These are phyloP conservation scores for Papilio polyxenes DNA, from an alignment of 1,140 invertebrate species.

Conservation along the genomic window DNA sequence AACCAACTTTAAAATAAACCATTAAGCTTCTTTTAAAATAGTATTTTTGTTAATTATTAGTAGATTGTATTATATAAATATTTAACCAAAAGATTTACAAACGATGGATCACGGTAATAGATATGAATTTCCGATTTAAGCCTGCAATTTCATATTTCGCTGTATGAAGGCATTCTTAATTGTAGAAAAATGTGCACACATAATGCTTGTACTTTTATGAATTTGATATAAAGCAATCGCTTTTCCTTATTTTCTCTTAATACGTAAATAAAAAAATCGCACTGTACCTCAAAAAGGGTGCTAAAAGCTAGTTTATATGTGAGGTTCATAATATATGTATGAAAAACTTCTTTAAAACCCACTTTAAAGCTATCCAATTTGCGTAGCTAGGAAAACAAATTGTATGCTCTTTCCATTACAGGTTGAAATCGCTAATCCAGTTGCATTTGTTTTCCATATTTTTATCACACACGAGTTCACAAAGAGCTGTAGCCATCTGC, in stretches of 20 bases:
- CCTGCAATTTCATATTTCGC: neutral
- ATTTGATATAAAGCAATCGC: too few relatives aligned
- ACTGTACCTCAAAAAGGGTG: neutral
- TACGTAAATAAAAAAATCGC: too few relatives aligned
- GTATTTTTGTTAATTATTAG: neutral
- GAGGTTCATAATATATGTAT: neutral
- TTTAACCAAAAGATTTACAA: too few relatives aligned
- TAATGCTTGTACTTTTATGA: too few relatives aligned
- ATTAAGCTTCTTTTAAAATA: neutral
- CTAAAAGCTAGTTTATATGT: neutral
- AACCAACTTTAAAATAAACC: neutral
- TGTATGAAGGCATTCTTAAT: neutral
- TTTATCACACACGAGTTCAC: slow-evolving; percentile 17
- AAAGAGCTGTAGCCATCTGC: slow-evolving; percentile 8
- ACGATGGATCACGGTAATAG: too few relatives aligned
- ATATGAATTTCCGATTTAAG: too few relatives aligned
- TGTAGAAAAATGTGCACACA: too few relatives aligned
- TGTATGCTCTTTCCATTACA: neutral
- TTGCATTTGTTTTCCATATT: slow-evolving; percentile 2
- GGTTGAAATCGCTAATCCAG: neutral
- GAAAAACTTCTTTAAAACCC: neutral
- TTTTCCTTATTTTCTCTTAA: too few relatives aligned
- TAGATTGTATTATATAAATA: neutral
- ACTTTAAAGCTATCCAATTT: neutral
- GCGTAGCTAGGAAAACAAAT: neutral